Percentiles rank a stretch among this genome's conserved stretches.
phyloP scores from a whole-genome alignment of 1,140 invertebrate genomes.

The Atopsyche davidsoni region DNA sequence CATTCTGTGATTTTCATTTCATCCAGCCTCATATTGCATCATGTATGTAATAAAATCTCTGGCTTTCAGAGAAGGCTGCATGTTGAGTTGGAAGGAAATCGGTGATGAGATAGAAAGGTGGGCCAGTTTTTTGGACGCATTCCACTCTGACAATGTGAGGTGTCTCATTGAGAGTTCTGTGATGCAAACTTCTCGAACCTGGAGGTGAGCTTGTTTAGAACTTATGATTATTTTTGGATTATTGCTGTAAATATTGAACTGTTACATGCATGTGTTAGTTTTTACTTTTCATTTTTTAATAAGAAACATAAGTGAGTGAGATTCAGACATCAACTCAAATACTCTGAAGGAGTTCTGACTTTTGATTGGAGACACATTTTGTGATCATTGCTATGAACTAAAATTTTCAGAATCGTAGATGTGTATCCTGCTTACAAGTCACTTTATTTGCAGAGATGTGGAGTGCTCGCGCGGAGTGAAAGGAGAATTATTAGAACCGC shows the following conservation, averaged over 20 bases:
- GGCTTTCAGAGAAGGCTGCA: slow-evolving; percentile 11
- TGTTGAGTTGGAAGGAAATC: slow-evolving; percentile 27
- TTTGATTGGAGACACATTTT: not conserved
- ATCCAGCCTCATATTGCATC: not conserved
- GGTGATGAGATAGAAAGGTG: slow-evolving; percentile 23
- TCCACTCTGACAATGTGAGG: slow-evolving; percentile 18
- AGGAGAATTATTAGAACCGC: slow-evolving; percentile 13
- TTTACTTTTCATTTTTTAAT: not conserved
- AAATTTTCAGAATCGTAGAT: slow-evolving; percentile 1
- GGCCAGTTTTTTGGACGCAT: slow-evolving; percentile 25
- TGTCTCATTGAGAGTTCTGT: slow-evolving; percentile 3
- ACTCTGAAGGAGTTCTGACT: too few species aligned
- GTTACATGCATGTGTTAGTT: not conserved
- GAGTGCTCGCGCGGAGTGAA: slow-evolving; percentile 18
- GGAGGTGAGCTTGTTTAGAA: slow-evolving; percentile 16
- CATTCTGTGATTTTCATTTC: not conserved
- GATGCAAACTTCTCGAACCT: not conserved
- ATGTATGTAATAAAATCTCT: not conserved
- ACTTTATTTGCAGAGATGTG: slow-evolving; percentile 21
- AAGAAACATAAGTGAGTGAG: too few species aligned
- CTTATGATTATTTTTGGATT: not conserved
- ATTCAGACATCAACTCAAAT: too few species aligned
- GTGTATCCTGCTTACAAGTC: slow-evolving; percentile 10
- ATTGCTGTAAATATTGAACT: not conserved
- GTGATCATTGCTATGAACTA: not conserved